Base-by-base conservation (phyloP, 2,113 vertebrate species). In the Bostrychus sinensis region DNA sequence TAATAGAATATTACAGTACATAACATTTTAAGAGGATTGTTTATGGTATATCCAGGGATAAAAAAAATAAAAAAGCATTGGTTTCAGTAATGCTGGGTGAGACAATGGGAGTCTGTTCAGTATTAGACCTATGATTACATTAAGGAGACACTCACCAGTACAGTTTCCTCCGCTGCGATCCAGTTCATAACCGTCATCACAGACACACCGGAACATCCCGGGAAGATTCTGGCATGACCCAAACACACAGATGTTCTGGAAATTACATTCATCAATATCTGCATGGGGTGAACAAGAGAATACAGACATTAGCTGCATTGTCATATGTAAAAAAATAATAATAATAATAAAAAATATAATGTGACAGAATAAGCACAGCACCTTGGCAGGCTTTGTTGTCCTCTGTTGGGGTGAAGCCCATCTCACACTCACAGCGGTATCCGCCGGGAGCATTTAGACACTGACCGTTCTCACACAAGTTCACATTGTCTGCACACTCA, bases 191-290 rank as follows among this genome's bases (percentile, higher is more conserved):
- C 96, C 96, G 0, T 95, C 90, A 0, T 95, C 92, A 0, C 96
- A 98, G 71, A 94, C 69, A 0, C 96, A 98, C 72, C 91, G 94
- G 91, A 98, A 98, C 94, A 94, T 96, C 55, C 96, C 96, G 0
- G 95, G 96, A 66, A 98, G 91, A 88, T 98, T 98, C 90, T 98
- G 94, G 59, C 97, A 98, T 19, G 90, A 94, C 63, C 97, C 95
- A 0, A 96, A 97, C 17, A 95, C 92, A 2, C 97, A 99, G 80
- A 97, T 94, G 80, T 95, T 96, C 86, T 96, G 94, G 82, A 97
- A 94, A 53, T 94, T 93, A 77, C 97, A 98, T 60, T 98, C 95
- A 1, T 98, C 94, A 1, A 97, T 95, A 77, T 98, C 96, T 98
- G 93, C 8, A 37, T 46, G 64, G 26, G 6, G 51, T 32, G 0